Base-by-base conservation (phyloP, 2,797 vertebrate genomes). In the Manis crassicaudata region DNA sequence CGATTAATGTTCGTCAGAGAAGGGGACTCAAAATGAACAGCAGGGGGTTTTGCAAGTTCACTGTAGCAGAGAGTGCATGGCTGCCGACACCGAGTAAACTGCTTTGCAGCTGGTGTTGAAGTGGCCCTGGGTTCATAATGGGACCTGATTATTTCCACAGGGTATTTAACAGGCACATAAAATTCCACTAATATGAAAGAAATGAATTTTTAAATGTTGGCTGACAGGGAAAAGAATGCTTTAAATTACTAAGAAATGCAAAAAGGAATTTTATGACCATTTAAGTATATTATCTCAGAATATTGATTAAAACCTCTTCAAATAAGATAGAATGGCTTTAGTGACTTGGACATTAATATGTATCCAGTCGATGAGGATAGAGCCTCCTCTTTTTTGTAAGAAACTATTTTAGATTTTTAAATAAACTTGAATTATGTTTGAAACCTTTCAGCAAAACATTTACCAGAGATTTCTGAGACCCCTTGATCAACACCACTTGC, bases 181-280 rank as follows among this genome's bases (percentile, higher is more conserved):
- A 97, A 88, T 81, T 65, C 50, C 76, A 85, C 54, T 92, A 93
- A 92, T 77, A 88, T 7, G 46, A 92, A 96, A 93, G 62, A 87
- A 97, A 79, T 88, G 56, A 72, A 62, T 81, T 95, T 95, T 92
- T 93, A 92, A 96, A 37, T 93, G 35, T 88, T 77, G 62, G 60
- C 52, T 83, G 76, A 84, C 72, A 68, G 58, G 65, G 56, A 63
- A 58, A 92, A 86, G 50, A 95, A 94, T 91, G 83, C 29, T 89
- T 60, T 29, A 84, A 72, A 46, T 81, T 81, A 92, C 40, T 91
- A 68, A 90, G 94, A 87, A 80, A 92, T 35, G 27, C 21, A 73
- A 70, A 94, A 85, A 68, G 37, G n/a, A 87, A 63, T 88, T 72
- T 62, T 84, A 80, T 84, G 23, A 56, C 18, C 87, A 84, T 27